Base-by-base conservation (phyloP, 2,888 invertebrate species). In the Yponomeuta sedellus region DNA sequence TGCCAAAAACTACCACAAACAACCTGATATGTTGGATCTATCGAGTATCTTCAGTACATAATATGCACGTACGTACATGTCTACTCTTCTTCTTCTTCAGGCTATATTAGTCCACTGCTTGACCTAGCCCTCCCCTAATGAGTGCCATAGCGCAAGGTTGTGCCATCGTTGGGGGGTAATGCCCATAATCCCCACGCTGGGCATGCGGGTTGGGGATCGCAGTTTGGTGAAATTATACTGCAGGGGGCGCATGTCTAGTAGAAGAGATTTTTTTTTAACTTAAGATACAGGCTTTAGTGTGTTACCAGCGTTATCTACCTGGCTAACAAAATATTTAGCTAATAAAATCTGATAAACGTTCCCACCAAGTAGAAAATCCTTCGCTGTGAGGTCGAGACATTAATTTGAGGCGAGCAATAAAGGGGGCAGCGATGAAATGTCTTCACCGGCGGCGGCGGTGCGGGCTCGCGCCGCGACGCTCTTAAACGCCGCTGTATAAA, bases 341-440 rank as follows among this genome's bases (percentile, higher is more conserved):
- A 85, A 86, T 85, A 86, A 87, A 85, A 86, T 80, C 80, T 75
- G 77, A 81, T 85, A 85, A 88, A 84, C 78, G 82, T 78, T 81
- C 69, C 79, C 84, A 83, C 88, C 86, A 85, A 86, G 85, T 84
- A 85, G 78, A 82, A 83, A 83, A 86, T 86, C 81, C 81, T 82
- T 76, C 75, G 77, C 75, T 76, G 76, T 80, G 78, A 83, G 84
- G 85, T 85, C 80, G 85, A 80, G 86, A 86, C 87, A 90, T 89
- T 90, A 90, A 90, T 90, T 89, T 90, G 82, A 83, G 82, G 82
- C 86, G 78, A 86, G 90, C 88, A 90, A 90, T 90, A 90, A 89
- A 89, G 86, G 81, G 65, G 83, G 79, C 83, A 84, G 80, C 79
- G 79, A 64, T 67, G 64, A 84, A 83, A 84, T 83, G 83, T 86